Percentiles rank a stretch among this genome's conserved stretches.
Evolutionary conservation across 2,797 vertebrate species (phyloP).

Genomic region (Myotis vivesi): DNA sequence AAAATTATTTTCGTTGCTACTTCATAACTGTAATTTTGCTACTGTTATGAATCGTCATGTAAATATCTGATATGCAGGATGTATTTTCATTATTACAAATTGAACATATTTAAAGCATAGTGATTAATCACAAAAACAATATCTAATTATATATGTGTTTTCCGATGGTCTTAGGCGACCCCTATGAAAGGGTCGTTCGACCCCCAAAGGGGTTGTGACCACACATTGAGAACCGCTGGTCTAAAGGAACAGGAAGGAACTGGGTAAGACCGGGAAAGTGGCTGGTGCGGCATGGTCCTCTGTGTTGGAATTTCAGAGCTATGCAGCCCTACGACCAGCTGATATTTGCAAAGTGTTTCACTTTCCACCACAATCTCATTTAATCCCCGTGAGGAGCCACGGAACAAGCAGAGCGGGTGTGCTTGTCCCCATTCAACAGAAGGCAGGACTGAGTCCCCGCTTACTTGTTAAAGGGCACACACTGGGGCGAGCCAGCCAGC

Average conservation of each 20-base stretch:
- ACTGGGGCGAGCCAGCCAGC: not conserved
- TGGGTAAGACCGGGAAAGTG: not conserved
- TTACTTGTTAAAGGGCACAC: not conserved
- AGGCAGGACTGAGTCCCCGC: not conserved
- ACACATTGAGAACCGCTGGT: too few relatives aligned
- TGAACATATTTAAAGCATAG: too few relatives aligned
- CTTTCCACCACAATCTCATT: not conserved
- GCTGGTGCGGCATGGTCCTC: not conserved
- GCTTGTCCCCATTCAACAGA: not conserved
- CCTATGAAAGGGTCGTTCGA: too few relatives aligned
- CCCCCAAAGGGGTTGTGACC: too few relatives aligned
- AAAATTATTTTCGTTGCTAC: too few relatives aligned
- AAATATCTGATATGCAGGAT: too few relatives aligned
- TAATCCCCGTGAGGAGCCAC: not conserved
- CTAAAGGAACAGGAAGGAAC: not conserved
- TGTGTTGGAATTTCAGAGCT: not conserved
- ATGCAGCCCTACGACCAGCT: not conserved
- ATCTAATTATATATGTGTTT: too few relatives aligned
- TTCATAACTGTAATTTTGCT: too few relatives aligned
- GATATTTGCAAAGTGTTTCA: not conserved
- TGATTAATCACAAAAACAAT: too few relatives aligned
- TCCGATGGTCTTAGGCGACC: too few relatives aligned
- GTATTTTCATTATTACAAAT: too few relatives aligned
- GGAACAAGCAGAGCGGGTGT: not conserved
- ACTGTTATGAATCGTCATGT: too few relatives aligned